Evolutionary conservation across 2,113 vertebrate genomes (phyloP), one percentile per base, ranked within the genome.

Genomic region (Catagonus wagneri): DNA sequence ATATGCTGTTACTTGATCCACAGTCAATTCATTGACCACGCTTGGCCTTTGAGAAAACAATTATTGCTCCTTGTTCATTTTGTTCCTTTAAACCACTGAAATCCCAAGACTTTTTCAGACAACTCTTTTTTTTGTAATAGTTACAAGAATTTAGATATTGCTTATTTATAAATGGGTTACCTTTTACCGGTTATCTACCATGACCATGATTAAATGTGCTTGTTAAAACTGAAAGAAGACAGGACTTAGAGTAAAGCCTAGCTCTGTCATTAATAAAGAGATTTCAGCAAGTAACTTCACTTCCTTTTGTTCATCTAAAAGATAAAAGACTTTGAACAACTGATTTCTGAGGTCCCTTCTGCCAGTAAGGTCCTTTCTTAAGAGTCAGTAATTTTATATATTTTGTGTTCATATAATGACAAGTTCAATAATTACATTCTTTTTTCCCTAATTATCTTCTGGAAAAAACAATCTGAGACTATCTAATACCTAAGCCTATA

Each of bases 301-400:
- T 83, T 66, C 22, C 34, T 93, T 91, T 54, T 87, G n/a, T 54
- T 92, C 36, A 89, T 61, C 7, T 32, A 4, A 61, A 92, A 92
- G 66, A n/a, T 5, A 58, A 56, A 11, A 63, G 3, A 65, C 56
- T 90, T 36, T 78, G 20, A 83, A 36, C 10, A 72, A 60, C 6
- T 50, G 9, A 72, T 87, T 93, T 75, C 20, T 87, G 86, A 92
- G 50, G 7, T 72, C 16, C 3, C 58, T 92, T 83, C 19, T 61
- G 39, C 8, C 15, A 69, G 8, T 44, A 44, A 44, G 44, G 44
- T 44, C 44, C 44, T 44, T 44, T 44, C 44, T 75, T 68, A 71
- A 78, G 58, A 80, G 52, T 6, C 15, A 83, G 3, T 68, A n/a
- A 71, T 27, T 93, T 71, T 44, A 76, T 58, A 84, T 60, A 22